Evolutionary conservation across 2,113 vertebrate genomes (phyloP).

Genomic region (Paraplagusia blochii): DNA sequence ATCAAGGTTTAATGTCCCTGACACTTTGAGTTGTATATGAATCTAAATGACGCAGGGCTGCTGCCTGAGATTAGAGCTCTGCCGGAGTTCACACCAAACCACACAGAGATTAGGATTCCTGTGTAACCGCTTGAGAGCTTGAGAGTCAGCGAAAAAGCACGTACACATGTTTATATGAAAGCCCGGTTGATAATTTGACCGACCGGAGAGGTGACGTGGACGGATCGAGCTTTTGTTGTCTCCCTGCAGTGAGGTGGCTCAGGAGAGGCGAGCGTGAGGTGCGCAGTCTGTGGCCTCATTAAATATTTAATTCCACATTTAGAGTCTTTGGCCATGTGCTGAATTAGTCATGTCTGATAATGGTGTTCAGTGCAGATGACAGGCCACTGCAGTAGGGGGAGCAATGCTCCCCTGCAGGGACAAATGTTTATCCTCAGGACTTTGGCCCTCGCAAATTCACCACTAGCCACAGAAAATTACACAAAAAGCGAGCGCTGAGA

Average conservation of each 20-base stretch:
- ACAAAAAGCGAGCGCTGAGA: background rate
- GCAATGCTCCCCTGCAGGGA: constrained; percentile 14
- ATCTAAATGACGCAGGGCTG: constrained; percentile 42
- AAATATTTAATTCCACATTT: constrained; percentile 66
- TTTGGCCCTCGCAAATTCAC: background rate
- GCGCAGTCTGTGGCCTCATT: constrained; percentile 33
- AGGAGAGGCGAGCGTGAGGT: constrained; percentile 23
- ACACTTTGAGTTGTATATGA: constrained; percentile 30
- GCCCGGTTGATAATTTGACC: constrained; percentile 14
- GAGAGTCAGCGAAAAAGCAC: constrained; percentile 30
- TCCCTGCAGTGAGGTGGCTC: constrained; percentile 22
- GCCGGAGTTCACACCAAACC: constrained; percentile 35
- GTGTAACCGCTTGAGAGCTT: background rate
- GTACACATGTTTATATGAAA: constrained; percentile 31
- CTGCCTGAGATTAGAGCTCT: constrained; percentile 43
- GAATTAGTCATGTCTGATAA: constrained; percentile 70
- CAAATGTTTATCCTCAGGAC: constrained; percentile 29
- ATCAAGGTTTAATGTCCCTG: constrained; percentile 43
- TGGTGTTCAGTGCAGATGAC: constrained; percentile 58
- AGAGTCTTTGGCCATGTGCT: constrained; percentile 61
- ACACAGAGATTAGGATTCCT: constrained; percentile 1
- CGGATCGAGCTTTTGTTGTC: background rate
- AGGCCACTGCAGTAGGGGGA: constrained; percentile 31
- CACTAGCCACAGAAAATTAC: constrained; percentile 4
- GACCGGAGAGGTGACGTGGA: constrained; percentile 24